Evolutionary conservation across 2,888 invertebrate species (phyloP).

Genomic region (Serrognathus titanus): DNA sequence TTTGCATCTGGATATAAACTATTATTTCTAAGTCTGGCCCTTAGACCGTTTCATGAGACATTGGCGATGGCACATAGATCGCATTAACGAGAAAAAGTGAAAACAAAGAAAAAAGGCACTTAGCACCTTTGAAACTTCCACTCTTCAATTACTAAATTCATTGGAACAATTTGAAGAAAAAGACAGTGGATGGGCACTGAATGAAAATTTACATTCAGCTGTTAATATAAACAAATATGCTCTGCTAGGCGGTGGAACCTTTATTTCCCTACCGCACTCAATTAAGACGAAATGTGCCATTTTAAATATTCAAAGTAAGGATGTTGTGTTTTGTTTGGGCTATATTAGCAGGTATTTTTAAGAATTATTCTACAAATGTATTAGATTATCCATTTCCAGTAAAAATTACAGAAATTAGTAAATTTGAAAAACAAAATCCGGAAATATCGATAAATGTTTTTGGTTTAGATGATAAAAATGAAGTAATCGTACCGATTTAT

Average conservation of each 20-base stretch:
- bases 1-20: too few species aligned
- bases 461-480: not conserved
- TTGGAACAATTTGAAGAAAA: slow-evolving; percentile 22
- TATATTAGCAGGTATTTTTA: slow-evolving; percentile 17
- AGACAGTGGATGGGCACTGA: slow-evolving; percentile 21
- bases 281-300: slow-evolving; percentile 23
- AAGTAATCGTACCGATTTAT: slow-evolving; percentile 3
- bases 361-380: slow-evolving; percentile 3
- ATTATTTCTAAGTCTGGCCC: too few species aligned
- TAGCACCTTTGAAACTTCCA: too few species aligned
- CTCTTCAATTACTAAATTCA: too few species aligned
- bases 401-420: slow-evolving; percentile 1
- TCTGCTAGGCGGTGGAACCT: slow-evolving; percentile 21
- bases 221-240: slow-evolving; percentile 24
- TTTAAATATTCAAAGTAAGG: slow-evolving; percentile 26
- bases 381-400: slow-evolving; percentile 8
- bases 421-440: slow-evolving; percentile 9
- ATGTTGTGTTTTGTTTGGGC: slow-evolving; percentile 26
- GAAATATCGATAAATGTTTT: slow-evolving; percentile 6
- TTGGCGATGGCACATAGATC: too few species aligned
- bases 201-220: slow-evolving; percentile 22
- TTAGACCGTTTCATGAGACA: too few species aligned
- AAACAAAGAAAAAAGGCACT: too few species aligned
- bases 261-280: slow-evolving; percentile 16
- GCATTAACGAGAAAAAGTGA: too few species aligned